Conservation (phyloP, 2,888 invertebrate species). For the Synergus umbraculus region DNA sequence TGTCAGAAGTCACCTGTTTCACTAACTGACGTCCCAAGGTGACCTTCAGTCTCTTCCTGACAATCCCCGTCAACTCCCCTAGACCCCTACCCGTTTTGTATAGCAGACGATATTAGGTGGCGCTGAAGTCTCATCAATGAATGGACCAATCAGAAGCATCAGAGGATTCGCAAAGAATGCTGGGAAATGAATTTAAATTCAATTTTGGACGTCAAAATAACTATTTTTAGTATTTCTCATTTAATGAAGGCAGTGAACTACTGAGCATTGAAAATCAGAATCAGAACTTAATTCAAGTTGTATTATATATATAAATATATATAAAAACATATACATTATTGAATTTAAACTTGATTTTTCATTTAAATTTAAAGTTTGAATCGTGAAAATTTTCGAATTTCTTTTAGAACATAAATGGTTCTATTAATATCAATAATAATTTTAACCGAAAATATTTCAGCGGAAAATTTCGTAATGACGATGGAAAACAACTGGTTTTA, state of each 20-base stretch:
- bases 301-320: neutral
- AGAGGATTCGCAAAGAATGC: neutral
- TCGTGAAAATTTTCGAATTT: neutral
- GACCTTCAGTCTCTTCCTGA: constrained; percentile 66
- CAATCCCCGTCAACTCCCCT: neutral
- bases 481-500: neutral
- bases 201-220: neutral
- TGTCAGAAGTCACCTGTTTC: constrained; percentile 64
- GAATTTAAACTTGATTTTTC: neutral
- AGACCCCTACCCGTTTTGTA: constrained; percentile 47
- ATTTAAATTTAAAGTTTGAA: neutral
- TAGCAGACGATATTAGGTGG: constrained; percentile 43
- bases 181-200: constrained; percentile 3
- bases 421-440: neutral
- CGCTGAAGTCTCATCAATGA: neutral
- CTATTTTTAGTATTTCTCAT: neutral
- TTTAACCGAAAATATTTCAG: neutral
- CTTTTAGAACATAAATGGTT: neutral
- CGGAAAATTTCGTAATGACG: neutral
- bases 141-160: constrained; percentile 14
- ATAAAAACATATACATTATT: neutral
- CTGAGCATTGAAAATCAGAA: neutral
- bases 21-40: constrained; percentile 70
- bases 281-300: neutral
- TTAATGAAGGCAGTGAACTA: neutral